These are phyloP conservation scores for Gephyroberyx darwinii DNA, from an alignment of 2,797 vertebrate genomes.

Conservation along the genomic window DNA sequence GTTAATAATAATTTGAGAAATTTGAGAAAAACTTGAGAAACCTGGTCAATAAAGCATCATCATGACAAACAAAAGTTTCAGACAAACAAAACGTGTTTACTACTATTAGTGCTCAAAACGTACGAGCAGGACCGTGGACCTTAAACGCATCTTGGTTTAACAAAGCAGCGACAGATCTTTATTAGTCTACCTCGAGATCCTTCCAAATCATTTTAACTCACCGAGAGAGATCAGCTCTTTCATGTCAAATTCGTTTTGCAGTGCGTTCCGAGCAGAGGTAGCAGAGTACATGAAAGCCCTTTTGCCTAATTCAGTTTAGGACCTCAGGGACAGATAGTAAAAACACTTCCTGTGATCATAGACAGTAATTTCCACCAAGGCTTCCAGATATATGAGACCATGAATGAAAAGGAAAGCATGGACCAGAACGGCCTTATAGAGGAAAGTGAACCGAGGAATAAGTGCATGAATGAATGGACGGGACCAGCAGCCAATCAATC, in stretches of 20 bases:
- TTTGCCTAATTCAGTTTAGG: slow-evolving; percentile 63
- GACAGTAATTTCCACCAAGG: slow-evolving; percentile 56
- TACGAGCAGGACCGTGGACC: background rate
- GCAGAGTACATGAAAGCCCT: slow-evolving; percentile 52
- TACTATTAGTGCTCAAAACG: background rate
- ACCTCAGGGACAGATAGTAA: slow-evolving; percentile 61
- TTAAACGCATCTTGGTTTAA: slow-evolving; percentile 26
- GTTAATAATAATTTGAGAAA: no score
- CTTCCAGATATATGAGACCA: slow-evolving; percentile 45
- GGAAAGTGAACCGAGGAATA: slow-evolving; percentile 56
- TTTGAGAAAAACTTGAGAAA: no score
- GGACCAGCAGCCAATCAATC: slow-evolving; percentile 58
- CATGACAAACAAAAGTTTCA: no score
- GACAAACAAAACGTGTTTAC: background rate
- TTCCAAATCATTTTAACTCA: slow-evolving; percentile 26
- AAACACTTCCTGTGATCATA: slow-evolving; percentile 65
- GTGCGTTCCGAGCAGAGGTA: slow-evolving; percentile 59
- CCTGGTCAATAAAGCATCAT: no score
- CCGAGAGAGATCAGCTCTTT: slow-evolving; percentile 45
- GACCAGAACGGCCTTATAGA: slow-evolving; percentile 46
- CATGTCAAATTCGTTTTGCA: slow-evolving; percentile 46
- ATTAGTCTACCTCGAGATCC: slow-evolving; percentile 31
- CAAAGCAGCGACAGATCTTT: slow-evolving; percentile 5
- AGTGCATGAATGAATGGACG: slow-evolving; percentile 43
- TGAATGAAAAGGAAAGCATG: slow-evolving; percentile 44